These are phyloP conservation scores for Agriopis aurantiaria DNA, from an alignment of 2,888 invertebrate species.

Conservation along the genomic window DNA sequence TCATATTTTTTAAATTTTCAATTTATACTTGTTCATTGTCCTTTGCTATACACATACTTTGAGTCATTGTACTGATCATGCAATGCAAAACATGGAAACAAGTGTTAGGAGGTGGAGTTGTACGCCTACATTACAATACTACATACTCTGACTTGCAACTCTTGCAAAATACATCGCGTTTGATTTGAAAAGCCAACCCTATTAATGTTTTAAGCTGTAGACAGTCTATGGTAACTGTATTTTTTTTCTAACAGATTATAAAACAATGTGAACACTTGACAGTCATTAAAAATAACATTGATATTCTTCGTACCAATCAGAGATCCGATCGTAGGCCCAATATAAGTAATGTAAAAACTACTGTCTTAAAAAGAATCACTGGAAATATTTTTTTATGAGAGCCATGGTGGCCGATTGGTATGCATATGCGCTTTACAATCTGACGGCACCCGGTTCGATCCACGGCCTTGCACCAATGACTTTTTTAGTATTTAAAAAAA, in stretches of 20 bases:
- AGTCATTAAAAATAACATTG: neutral
- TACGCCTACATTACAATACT: constrained; percentile 37
- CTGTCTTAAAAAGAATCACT: too few species aligned
- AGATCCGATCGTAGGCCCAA: too few species aligned
- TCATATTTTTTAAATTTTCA: too few species aligned
- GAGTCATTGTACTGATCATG: constrained; percentile 6
- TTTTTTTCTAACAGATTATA: neutral
- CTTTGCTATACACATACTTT: too few species aligned
- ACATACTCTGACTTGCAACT: constrained; percentile 26
- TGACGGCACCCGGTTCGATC: too few species aligned
- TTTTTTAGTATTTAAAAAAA: too few species aligned
- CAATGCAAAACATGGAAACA: constrained; percentile 45
- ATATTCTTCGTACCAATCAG: neutral
- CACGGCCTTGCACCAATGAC: too few species aligned
- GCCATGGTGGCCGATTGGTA: too few species aligned
- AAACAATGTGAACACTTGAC: constrained; percentile 5
- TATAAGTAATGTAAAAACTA: too few species aligned
- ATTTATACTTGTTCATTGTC: too few species aligned
- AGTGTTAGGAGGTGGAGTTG: constrained; percentile 41
- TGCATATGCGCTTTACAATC: too few species aligned
- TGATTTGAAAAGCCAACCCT: constrained; percentile 26
- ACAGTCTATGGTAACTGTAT: neutral
- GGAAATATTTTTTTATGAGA: too few species aligned
- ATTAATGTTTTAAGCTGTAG: constrained; percentile 18
- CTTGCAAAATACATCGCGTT: constrained; percentile 15